Conservation (phyloP, 2,797 vertebrate species). For the Manis pentadactyla region DNA sequence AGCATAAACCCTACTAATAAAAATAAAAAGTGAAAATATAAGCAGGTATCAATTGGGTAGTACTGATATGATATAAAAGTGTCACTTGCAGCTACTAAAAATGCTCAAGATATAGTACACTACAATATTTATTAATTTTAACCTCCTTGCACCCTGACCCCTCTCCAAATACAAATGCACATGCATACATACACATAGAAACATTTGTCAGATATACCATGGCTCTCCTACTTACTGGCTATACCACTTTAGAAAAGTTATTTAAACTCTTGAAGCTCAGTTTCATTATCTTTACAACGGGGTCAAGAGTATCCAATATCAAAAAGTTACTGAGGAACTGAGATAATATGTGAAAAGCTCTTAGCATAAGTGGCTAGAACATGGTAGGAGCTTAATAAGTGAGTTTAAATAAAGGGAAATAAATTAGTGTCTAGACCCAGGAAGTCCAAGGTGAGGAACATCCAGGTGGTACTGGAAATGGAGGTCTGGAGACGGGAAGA, state of each 20-base stretch:
- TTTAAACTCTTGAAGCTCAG: not conserved
- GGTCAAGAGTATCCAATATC: not conserved
- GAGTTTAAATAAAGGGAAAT: not conserved
- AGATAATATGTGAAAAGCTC: not conserved
- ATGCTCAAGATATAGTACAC: not conserved
- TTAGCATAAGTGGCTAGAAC: not conserved
- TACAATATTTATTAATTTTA: not conserved
- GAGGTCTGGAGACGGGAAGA: not conserved
- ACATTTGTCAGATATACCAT: too few species aligned
- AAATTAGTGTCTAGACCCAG: not conserved
- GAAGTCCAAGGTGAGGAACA: not conserved
- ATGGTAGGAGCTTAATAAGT: not conserved
- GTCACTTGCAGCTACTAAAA: not conserved
- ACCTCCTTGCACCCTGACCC: not conserved
- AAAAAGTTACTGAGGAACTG: not conserved
- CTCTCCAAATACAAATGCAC: not conserved
- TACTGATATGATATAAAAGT: not conserved
- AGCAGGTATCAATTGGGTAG: not conserved
- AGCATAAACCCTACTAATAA: not conserved
- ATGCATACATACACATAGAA: not conserved
- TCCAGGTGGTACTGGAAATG: not conserved
- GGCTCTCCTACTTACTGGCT: not conserved
- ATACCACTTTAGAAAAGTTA: not conserved
- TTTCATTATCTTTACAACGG: conserved; percentile 18
- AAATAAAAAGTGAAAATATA: not conserved